Evolutionary conservation across 2,113 vertebrate genomes (phyloP).

Genomic region (Paraplagusia blochii): DNA sequence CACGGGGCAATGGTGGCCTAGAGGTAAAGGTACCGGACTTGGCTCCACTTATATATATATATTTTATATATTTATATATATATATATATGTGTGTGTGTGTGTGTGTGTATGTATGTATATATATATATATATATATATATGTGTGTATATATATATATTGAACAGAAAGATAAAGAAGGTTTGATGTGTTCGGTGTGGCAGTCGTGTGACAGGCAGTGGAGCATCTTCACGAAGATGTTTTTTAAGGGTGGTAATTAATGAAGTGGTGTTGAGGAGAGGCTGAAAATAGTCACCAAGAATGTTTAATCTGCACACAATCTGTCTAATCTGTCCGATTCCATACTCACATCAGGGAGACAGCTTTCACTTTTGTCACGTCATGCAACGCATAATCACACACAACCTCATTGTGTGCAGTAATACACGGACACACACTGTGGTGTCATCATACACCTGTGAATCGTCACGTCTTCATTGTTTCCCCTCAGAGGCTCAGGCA

Average conservation of each 20-base stretch:
- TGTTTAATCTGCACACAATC: constrained; percentile 53
- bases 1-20: too few species aligned
- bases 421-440: constrained; percentile 7
- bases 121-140: too few species aligned
- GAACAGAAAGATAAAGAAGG: too few species aligned
- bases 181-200: not conserved
- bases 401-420: not conserved
- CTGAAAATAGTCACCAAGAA: constrained; percentile 31
- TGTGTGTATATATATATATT: too few species aligned
- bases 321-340: not conserved
- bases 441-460: constrained; percentile 6
- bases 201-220: not conserved
- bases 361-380: constrained; percentile 27
- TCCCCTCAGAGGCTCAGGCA: constrained; percentile 1
- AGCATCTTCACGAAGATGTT: not conserved
- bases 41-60: too few species aligned
- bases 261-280: constrained; percentile 24
- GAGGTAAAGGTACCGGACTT: too few species aligned
- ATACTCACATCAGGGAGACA: constrained; percentile 16
- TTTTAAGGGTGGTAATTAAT: constrained; percentile 39
- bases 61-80: too few species aligned
- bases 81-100: too few species aligned
- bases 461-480: not conserved
- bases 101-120: too few species aligned
- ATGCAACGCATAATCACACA: constrained; percentile 23